Evolutionary conservation across 2,797 vertebrate species (phyloP).

Genomic region (Sparus aurata): DNA sequence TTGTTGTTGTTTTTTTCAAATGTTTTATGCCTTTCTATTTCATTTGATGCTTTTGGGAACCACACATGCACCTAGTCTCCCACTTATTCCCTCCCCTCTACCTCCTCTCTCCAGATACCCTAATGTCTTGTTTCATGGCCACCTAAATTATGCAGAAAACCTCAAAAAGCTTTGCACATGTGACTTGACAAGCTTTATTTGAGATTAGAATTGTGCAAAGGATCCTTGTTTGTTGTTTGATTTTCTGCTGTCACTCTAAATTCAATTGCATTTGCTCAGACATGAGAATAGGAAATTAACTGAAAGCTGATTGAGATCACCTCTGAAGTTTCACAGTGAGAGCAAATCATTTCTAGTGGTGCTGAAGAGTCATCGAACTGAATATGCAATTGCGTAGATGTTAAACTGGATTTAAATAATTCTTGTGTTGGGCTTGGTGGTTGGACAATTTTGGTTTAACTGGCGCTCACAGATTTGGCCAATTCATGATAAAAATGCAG

Average conservation of each 20-base stretch:
- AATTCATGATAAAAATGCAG: slow-evolving; percentile 7
- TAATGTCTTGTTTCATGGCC: slow-evolving; percentile 49
- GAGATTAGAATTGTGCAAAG: slow-evolving; percentile 69
- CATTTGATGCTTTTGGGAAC: slow-evolving; percentile 44
- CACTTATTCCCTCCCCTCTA: background rate
- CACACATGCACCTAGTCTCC: slow-evolving; percentile 5
- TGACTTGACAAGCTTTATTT: slow-evolving; percentile 71
- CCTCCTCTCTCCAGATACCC: background rate
- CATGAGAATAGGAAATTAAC: slow-evolving; percentile 58
- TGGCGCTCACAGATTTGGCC: slow-evolving; percentile 10
- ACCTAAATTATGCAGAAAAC: slow-evolving; percentile 74
- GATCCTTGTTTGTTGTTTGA: slow-evolving; percentile 50
- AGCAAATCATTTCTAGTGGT: slow-evolving; percentile 27
- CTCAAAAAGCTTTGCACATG: slow-evolving; percentile 68
- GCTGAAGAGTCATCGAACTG: slow-evolving; percentile 24
- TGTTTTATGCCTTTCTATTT: slow-evolving; percentile 6
- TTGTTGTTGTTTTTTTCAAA: slow-evolving; percentile 7
- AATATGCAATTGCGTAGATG: slow-evolving; percentile 16
- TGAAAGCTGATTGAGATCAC: slow-evolving; percentile 31
- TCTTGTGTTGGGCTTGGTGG: background rate
- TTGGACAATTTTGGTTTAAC: slow-evolving; percentile 6
- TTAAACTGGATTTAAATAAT: slow-evolving; percentile 49
- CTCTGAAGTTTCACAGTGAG: slow-evolving; percentile 5
- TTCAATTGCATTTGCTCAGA: slow-evolving; percentile 9
- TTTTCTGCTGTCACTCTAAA: slow-evolving; percentile 64